Percentiles rank a stretch among this genome's conserved stretches.
phyloP scores from a whole-genome alignment of 2,113 vertebrate species.

The Psittacara wagleri region DNA sequence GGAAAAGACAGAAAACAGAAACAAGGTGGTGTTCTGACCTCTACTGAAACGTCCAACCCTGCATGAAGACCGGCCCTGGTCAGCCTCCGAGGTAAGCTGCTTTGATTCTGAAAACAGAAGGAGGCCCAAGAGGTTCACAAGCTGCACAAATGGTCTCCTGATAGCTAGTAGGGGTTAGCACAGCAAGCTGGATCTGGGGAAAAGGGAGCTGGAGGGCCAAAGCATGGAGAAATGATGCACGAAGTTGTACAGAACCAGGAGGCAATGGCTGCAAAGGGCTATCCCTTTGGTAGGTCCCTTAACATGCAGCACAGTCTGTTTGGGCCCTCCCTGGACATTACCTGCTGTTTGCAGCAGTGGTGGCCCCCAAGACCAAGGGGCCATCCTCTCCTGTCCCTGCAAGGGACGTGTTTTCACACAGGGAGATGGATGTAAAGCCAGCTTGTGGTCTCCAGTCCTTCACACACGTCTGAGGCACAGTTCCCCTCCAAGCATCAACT shows the following conservation, averaged over 20 bases:
- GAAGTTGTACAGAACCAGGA: accelerated
- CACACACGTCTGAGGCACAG: neutral
- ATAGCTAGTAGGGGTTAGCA: neutral
- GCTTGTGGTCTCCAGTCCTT: neutral
- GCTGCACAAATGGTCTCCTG: neutral
- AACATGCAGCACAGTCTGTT: accelerated
- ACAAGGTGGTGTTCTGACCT: neutral
- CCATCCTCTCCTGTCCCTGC: neutral
- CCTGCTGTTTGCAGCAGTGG: neutral
- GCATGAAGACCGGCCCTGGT: neutral
- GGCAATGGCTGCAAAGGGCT: neutral
- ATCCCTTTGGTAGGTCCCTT: neutral
- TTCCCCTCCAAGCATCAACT: neutral
- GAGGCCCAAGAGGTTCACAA: neutral
- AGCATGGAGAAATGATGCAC: neutral
- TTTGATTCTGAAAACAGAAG: neutral
- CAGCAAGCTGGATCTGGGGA: neutral
- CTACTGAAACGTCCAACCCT: neutral
- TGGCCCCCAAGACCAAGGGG: neutral
- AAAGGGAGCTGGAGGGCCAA: neutral
- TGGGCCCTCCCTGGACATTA: neutral
- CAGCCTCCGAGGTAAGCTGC: neutral
- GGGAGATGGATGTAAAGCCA: neutral
- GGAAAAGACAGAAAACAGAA: too few relatives aligned
- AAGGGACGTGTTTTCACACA: accelerated